Evolutionary conservation across 2,888 invertebrate genomes (phyloP), one percentile per base, ranked within the genome.

Genomic region (Parnassius apollo): DNA sequence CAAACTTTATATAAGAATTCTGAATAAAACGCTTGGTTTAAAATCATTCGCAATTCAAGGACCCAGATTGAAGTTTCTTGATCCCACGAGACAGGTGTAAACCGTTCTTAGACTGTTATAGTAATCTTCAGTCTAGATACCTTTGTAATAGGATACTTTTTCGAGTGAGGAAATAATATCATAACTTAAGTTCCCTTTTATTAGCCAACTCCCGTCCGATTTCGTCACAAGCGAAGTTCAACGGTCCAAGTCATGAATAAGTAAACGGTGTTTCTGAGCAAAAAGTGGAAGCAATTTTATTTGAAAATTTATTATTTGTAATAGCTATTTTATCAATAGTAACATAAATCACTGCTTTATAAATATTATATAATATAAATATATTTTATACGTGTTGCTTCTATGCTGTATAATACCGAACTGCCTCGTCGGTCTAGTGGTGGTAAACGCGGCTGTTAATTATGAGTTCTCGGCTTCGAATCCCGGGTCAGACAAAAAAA

Each of bases 11-110:
- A 13, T 22, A 18, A 13, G 51, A 61, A 61, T 61, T 35, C 51
- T 50, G 50, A 46, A 56, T 56, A 25, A 48, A 62, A 50, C 13
- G 10, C 3, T 55, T 61, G 18, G 48, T 53, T 42, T 25, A 9
- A 52, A 62, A 52, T 42, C 44, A 48, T 52, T 57, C 44, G 54
- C 54, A 58, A 55, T 54, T 58, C 62, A 62, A 58, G 58, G 80
- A 81, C 80, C 79, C 71, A 80, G 83, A 87, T 85, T 83, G 82
- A 77, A 83, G 85, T 86, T 85, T 80, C 83, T 84, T 83, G 83
- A 85, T 88, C 81, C 81, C 69, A 66, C 75, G 75, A 77, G 81
- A 86, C 89, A 90, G 88, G 89, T 88, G 88, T 81, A 82, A 76
- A 77, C 67, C 72, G 75, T 72, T 74, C 70, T 71, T 63, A 63